Percentiles rank a stretch among this genome's conserved stretches.
Conservation (phyloP, 2,888 invertebrate genomes). For the Eupithecia abbreviata region DNA sequence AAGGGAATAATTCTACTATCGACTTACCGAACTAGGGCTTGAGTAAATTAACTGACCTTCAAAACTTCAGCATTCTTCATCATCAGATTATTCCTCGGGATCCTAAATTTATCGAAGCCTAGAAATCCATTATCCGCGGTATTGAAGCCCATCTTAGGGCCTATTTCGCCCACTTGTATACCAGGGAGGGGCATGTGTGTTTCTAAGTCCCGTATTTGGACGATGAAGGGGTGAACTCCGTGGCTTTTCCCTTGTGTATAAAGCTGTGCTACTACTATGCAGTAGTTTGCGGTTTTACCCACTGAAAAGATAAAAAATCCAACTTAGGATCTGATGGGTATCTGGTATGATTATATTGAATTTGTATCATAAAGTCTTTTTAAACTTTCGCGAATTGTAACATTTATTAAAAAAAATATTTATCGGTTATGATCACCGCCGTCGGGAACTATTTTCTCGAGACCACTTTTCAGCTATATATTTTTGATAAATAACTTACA, state of each 20-base stretch:
- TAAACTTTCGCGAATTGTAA: no score
- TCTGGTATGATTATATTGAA: no score
- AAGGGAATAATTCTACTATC: no score
- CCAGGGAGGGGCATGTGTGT: constrained; percentile 93
- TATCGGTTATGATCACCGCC: no score
- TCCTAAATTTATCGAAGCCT: constrained; percentile 91
- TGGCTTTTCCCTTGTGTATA: constrained; percentile 90
- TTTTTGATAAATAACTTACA: constrained; percentile 84
- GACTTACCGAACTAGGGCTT: no score
- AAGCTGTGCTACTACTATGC: constrained; percentile 94
- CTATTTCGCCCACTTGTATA: constrained; percentile 96
- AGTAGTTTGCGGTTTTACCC: constrained; percentile 95
- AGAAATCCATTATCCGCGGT: constrained; percentile 95
- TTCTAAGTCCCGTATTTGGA: constrained; percentile 92
- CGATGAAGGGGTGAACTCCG: constrained; percentile 95
- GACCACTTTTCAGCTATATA: no score
- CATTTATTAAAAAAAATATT: no score
- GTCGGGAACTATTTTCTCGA: no score
- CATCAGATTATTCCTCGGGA: constrained; percentile 93
- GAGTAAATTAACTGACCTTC: constrained; percentile 49
- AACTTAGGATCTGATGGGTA: no score
- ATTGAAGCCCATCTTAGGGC: constrained; percentile 95
- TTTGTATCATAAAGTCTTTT: no score
- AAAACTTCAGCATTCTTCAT: constrained; percentile 95
- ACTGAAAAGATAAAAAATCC: constrained; percentile 81